Evolutionary conservation across 2,113 vertebrate genomes (phyloP), one percentile per base, ranked within the genome.

Genomic region (Sialia sialis): DNA sequence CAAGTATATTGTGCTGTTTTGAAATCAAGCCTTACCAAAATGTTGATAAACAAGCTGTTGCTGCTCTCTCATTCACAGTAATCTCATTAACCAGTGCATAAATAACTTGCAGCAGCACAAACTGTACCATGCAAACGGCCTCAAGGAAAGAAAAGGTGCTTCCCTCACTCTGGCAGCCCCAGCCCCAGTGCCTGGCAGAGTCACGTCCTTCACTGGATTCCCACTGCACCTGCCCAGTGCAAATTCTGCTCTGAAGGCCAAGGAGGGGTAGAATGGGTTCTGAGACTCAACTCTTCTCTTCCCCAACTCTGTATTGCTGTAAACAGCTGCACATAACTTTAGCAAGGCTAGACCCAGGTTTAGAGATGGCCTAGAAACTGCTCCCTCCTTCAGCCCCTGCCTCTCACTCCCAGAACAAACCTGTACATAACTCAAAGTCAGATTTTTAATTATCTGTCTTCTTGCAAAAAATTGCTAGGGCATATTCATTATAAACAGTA

Each of bases 221-320:
- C 27, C 32, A 23, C 39, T 66, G 20, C 46, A 36, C 6, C 64
- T 44, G 41, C 43, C 62, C 7, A 1, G 22, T n/a, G 63, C 59
- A 81, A 69, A 58, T 5, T 16, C 49, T 32, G 30, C 23, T 62
- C 41, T 41, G 4, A 41, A 67, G 38, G 51, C 2, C 1, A 11
- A 1, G 1, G 2, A 58, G 15, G 27, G 43, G 15, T n/a, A 46
- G 19, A 62, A 36, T 0, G 6, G 27, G 26, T 32, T 68, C 55
- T 0, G 14, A 59, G 30, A 36, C 27, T 13, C 43, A 51, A 6
- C 60, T 25, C 11, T 11, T 34, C 12, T 29, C 75, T 39, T 54
- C 46, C 26, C 21, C 54, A 34, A 0, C 16, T 69, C 1, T 49
- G 38, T 58, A 17, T 2, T 59, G 32, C 73, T 74, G 29, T 7